Evolutionary conservation across 2,888 invertebrate species (phyloP).

Genomic region (Melolontha melolontha): DNA sequence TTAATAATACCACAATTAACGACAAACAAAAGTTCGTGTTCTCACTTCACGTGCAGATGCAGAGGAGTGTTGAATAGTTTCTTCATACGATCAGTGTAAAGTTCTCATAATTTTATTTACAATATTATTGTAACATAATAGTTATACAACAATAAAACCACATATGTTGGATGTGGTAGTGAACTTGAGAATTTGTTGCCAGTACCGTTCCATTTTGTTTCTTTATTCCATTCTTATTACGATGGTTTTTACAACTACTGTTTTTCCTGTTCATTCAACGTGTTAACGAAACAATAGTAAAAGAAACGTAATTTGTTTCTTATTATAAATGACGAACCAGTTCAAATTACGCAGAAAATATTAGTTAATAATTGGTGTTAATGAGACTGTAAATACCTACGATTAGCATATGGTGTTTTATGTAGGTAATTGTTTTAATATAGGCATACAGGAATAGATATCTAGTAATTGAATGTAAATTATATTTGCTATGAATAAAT

Average conservation of each 20-base stretch:
- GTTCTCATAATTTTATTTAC: not conserved
- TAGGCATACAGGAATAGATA: no score
- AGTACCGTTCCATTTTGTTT: conserved; percentile 1
- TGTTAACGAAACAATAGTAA: not conserved
- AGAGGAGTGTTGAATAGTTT: not conserved
- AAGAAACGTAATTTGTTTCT: not conserved
- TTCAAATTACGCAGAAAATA: no score
- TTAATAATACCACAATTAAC: no score
- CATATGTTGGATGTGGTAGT: conserved; percentile 1
- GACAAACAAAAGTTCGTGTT: not conserved
- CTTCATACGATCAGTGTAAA: not conserved
- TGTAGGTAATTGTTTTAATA: no score
- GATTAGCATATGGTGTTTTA: no score
- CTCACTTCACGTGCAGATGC: not conserved
- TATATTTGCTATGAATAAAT: no score
- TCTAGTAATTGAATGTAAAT: no score
- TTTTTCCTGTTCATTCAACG: no score
- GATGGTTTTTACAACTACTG: not conserved
- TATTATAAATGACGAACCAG: not conserved
- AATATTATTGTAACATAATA: not conserved
- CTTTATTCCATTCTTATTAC: not conserved
- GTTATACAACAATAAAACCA: not conserved
- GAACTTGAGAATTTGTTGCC: conserved; percentile 2
- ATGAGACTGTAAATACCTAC: no score
- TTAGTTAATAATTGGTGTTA: no score